Percentiles rank a stretch among this genome's conserved stretches.
Evolutionary conservation across 2,797 vertebrate species (phyloP).

Genomic region (Leuciscus waleckii): DNA sequence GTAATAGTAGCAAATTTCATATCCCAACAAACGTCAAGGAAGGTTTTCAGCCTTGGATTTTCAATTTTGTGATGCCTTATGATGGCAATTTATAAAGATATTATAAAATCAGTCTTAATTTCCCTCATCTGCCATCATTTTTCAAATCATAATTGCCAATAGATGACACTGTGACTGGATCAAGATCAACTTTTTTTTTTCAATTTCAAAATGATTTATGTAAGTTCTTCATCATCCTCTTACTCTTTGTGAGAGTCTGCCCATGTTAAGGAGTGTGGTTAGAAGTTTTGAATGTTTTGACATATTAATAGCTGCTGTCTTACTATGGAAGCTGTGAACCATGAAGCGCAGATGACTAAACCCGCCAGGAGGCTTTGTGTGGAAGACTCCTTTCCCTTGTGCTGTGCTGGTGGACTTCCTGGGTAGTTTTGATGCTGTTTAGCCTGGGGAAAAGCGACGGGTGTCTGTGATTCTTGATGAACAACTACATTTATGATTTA

Average conservation of each 20-base stretch:
- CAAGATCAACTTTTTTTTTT: conserved; percentile 33
- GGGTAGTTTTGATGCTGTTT: conserved; percentile 71
- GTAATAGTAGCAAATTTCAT: not conserved
- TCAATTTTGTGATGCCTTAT: not conserved
- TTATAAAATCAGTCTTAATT: conserved; percentile 43
- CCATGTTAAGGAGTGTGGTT: conserved; percentile 65
- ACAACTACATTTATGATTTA: conserved; percentile 79
- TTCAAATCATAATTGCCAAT: conserved; percentile 47
- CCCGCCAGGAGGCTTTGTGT: conserved; percentile 75
- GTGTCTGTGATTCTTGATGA: conserved; percentile 85
- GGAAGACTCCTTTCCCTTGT: conserved; percentile 59
- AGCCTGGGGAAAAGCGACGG: conserved; percentile 82
- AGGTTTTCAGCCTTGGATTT: not conserved
- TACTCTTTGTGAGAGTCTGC: conserved; percentile 41
- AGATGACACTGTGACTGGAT: conserved; percentile 33
- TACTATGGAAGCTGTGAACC: conserved; percentile 71
- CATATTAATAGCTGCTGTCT: conserved; percentile 80
- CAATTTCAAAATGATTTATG: conserved; percentile 61
- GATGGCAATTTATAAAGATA: not conserved
- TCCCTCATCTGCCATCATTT: not conserved
- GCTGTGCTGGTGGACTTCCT: conserved; percentile 61
- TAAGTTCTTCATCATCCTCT: conserved; percentile 51
- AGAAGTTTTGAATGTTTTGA: conserved; percentile 74
- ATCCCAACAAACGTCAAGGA: not conserved
- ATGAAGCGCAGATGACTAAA: conserved; percentile 70